Evolutionary conservation across 2,113 vertebrate species (phyloP).

Genomic region (Glaucomys volans): DNA sequence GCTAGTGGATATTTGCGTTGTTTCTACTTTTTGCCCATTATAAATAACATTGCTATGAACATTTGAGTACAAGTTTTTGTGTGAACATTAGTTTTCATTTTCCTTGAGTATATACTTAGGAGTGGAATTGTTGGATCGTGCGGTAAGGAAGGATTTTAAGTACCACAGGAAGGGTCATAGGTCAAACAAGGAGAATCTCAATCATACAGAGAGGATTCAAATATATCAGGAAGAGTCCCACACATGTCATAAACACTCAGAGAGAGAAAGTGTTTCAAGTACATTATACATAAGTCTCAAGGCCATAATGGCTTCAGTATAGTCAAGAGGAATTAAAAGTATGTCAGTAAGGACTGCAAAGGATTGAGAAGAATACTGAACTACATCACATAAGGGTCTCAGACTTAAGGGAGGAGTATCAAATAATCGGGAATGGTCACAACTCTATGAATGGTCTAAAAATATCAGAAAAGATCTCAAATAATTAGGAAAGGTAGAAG

Average conservation of each 20-base stretch:
- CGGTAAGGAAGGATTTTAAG: constrained; percentile 46
- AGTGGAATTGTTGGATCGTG: not conserved
- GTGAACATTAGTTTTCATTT: constrained; percentile 37
- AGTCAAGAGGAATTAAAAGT: constrained; percentile 34
- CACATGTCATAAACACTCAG: constrained; percentile 11
- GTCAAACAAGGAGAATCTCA: constrained; percentile 44
- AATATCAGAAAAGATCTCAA: constrained; percentile 13
- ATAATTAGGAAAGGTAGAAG: constrained; percentile 1
- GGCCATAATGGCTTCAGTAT: not conserved
- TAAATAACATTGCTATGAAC: not conserved
- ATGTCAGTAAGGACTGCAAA: constrained; percentile 26
- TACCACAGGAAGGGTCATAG: constrained; percentile 1
- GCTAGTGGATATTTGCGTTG: not conserved
- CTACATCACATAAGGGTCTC: not conserved
- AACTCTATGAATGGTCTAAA: not conserved
- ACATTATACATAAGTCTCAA: constrained; percentile 16
- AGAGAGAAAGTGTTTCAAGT: constrained; percentile 2
- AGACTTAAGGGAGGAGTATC: constrained; percentile 23
- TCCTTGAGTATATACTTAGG: not conserved
- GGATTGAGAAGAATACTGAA: not conserved
- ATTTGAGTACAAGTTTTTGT: constrained; percentile 56
- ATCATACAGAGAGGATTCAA: constrained; percentile 28
- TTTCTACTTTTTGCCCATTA: constrained; percentile 34
- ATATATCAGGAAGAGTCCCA: not conserved
- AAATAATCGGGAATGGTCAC: not conserved